These are phyloP conservation scores for Chalcosyrphus nemorum DNA, from an alignment of 2,888 invertebrate genomes.

Conservation along the genomic window DNA sequence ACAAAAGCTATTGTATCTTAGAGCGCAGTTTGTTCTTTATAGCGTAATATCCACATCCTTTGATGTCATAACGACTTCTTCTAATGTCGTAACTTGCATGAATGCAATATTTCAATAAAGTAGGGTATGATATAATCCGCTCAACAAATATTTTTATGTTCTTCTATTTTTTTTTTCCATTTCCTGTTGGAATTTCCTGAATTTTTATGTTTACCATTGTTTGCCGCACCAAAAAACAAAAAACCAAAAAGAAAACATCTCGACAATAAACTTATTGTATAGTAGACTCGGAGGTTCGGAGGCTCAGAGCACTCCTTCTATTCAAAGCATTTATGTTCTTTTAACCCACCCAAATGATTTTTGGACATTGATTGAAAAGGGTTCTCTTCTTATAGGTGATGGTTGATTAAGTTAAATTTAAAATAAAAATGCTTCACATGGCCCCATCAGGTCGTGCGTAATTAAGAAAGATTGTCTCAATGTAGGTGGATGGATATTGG, in stretches of 20 bases:
- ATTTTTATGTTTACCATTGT: constrained; percentile 18
- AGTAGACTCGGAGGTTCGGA: neutral
- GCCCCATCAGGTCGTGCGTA: constrained; percentile 28
- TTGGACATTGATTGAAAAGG: constrained; percentile 67
- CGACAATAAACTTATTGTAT: neutral
- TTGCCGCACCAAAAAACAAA: neutral
- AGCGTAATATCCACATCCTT: neutral
- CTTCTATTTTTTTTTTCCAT: neutral
- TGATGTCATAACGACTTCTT: neutral
- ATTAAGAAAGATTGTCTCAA: constrained; percentile 28
- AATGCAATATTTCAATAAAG: neutral
- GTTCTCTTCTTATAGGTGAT: constrained; percentile 42
- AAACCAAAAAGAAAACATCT: neutral
- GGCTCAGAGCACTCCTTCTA: constrained; percentile 44
- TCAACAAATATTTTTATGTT: neutral
- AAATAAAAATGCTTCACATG: constrained; percentile 38
- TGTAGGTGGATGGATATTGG: constrained; percentile 13
- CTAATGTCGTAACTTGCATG: neutral
- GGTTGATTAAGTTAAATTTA: constrained; percentile 61
- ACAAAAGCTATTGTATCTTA: too few relatives aligned
- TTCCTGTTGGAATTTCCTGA: constrained; percentile 24
- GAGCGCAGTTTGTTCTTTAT: too few relatives aligned
- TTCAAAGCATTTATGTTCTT: constrained; percentile 33
- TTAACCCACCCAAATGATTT: constrained; percentile 53
- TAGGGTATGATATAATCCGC: neutral